Evolutionary conservation across 2,113 vertebrate genomes (phyloP).

Genomic region (Pipra filicauda): DNA sequence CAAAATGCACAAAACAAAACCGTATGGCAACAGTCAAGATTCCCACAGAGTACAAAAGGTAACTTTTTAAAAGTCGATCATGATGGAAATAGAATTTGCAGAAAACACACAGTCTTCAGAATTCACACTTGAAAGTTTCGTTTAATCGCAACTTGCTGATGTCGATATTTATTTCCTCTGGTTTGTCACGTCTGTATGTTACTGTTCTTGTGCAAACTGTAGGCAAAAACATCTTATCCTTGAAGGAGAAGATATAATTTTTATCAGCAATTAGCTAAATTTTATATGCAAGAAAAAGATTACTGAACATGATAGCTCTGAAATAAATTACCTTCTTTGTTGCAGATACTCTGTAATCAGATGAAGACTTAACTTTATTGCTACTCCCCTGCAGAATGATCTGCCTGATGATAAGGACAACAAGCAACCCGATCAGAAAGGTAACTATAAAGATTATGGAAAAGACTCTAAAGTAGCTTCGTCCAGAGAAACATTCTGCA

Average conservation of each 20-base stretch:
- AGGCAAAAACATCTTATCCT: slow-evolving; percentile 85
- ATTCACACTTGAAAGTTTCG: slow-evolving; percentile 83
- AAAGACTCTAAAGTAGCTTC: slow-evolving; percentile 87
- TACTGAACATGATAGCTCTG: slow-evolving; percentile 5
- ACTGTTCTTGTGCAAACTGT: slow-evolving; percentile 90
- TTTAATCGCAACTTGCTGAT: slow-evolving; percentile 85
- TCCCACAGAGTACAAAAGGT: slow-evolving; percentile 13
- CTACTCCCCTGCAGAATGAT: slow-evolving; percentile 80
- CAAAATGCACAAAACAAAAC: slow-evolving; percentile 1
- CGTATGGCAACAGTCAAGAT: slow-evolving; percentile 47
- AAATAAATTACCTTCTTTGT: slow-evolving; percentile 84
- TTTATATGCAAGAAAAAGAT: slow-evolving; percentile 12
- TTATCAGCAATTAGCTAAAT: slow-evolving; percentile 38
- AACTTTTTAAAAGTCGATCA: slow-evolving; percentile 14
- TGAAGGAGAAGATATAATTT: slow-evolving; percentile 69
- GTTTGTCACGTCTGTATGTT: slow-evolving; percentile 88
- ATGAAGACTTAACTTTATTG: slow-evolving; percentile 74
- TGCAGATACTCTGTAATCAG: slow-evolving; percentile 76
- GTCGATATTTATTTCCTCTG: slow-evolving; percentile 89
- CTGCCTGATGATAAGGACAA: slow-evolving; percentile 85
- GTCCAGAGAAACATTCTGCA: slow-evolving; percentile 86
- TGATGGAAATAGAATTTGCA: slow-evolving; percentile 47
- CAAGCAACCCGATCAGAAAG: slow-evolving; percentile 87
- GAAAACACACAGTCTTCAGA: slow-evolving; percentile 65
- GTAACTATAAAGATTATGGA: slow-evolving; percentile 91